Conservation (phyloP, 2,888 invertebrate genomes). For the Merodon equestris region DNA sequence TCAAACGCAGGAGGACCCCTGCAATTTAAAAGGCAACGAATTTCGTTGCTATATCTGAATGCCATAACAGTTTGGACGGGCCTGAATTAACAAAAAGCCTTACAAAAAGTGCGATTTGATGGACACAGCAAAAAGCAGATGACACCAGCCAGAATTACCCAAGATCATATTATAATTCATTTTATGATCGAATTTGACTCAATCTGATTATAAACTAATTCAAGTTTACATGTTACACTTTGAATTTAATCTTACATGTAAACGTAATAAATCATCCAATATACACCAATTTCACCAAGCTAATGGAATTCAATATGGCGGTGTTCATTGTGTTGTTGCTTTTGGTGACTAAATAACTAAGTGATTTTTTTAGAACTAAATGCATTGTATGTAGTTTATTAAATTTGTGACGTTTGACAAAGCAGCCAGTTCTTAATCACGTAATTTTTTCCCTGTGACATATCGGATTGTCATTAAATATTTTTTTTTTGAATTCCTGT, state of each 20-base stretch:
- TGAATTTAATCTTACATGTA: constrained; percentile 8
- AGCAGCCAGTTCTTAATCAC: constrained; percentile 4
- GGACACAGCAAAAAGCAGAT: too few species aligned
- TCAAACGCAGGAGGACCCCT: too few species aligned
- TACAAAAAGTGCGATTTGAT: too few species aligned
- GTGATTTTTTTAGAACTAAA: constrained; percentile 50
- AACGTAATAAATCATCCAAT: constrained; percentile 3
- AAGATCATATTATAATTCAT: too few species aligned
- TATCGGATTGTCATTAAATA: neutral
- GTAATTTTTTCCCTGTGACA: constrained; percentile 7
- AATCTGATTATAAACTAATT: too few species aligned
- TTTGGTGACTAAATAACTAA: constrained; percentile 34
- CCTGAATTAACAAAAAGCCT: too few species aligned
- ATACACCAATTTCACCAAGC: constrained; percentile 8
- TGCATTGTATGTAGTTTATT: constrained; percentile 56
- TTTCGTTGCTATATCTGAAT: too few species aligned
- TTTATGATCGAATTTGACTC: too few species aligned
- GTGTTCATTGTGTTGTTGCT: constrained; percentile 36
- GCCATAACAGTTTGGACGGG: too few species aligned
- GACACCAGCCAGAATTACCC: too few species aligned
- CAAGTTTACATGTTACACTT: neutral
- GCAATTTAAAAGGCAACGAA: too few species aligned
- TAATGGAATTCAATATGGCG: constrained; percentile 58
- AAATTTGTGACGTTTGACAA: constrained; percentile 54
- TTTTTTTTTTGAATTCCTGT: neutral